A percentile compares a stretch with the other conserved stretches of the same genome.
These are phyloP conservation scores for Erebia aethiops DNA, from an alignment of 2,888 invertebrate genomes.

Conservation along the genomic window DNA sequence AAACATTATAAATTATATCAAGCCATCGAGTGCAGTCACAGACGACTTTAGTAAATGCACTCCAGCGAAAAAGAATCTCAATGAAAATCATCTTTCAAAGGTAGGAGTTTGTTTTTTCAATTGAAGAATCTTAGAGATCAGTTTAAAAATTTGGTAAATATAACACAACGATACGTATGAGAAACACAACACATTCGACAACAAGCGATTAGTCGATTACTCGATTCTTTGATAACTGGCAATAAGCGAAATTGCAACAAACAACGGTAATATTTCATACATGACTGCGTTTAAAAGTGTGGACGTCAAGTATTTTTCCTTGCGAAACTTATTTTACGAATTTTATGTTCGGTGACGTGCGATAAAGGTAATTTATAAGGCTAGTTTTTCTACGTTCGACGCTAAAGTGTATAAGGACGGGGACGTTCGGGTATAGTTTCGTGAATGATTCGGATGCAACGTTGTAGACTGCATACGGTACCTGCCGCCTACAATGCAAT, in stretches of 20 bases:
- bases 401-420: background rate
- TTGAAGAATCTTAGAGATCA: background rate
- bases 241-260: constrained; percentile 33
- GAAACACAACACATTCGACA: constrained; percentile 10
- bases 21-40: too few relatives aligned
- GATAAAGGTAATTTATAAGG: background rate
- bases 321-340: background rate
- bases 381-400: background rate
- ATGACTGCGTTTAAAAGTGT: constrained; percentile 33
- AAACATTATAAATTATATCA: background rate
- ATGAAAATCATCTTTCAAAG: too few relatives aligned
- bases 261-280: constrained; percentile 31
- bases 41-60: too few relatives aligned
- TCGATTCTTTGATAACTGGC: constrained; percentile 28
- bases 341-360: background rate
- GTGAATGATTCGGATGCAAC: too few relatives aligned
- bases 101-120: too few relatives aligned
- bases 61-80: background rate
- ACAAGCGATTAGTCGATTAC: constrained; percentile 12
- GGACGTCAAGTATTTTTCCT: constrained; percentile 20
- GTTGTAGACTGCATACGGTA: too few relatives aligned
- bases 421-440: too few relatives aligned
- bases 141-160: too few relatives aligned
- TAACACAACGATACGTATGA: background rate
- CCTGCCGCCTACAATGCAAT: too few relatives aligned